These are phyloP conservation scores for Tipula confusa DNA, from an alignment of 2,888 invertebrate genomes.

Conservation along the genomic window DNA sequence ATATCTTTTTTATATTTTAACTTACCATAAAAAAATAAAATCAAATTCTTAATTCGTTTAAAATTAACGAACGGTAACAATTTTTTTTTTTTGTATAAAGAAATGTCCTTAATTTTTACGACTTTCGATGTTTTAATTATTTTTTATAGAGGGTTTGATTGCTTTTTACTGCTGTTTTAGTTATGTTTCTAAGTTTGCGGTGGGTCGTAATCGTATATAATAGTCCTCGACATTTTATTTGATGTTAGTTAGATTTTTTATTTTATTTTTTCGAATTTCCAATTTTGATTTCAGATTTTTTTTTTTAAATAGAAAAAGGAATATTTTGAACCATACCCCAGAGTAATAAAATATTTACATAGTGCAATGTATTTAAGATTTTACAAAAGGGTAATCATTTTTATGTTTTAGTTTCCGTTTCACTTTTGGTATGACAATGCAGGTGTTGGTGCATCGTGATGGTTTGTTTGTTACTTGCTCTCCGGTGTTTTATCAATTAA, in stretches of 20 bases:
- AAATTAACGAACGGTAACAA: slow-evolving; percentile 7
- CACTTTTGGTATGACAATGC: neutral
- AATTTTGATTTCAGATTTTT: neutral
- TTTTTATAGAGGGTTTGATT: neutral
- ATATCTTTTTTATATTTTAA: neutral
- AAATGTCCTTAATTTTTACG: neutral
- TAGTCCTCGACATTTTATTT: neutral
- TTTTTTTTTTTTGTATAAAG: neutral
- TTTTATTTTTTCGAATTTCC: too few relatives aligned
- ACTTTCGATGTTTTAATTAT: neutral
- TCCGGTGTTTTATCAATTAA: neutral
- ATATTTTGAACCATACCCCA: neutral
- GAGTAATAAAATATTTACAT: neutral
- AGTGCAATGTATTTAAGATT: neutral
- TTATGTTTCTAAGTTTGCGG: neutral
- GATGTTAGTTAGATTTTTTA: neutral
- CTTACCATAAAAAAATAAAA: neutral
- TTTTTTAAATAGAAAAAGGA: neutral
- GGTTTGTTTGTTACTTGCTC: neutral
- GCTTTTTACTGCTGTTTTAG: neutral
- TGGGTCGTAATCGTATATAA: neutral
- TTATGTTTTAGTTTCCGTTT: neutral
- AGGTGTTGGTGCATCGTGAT: neutral
- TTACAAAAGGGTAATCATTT: neutral
- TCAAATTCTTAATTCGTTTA: neutral